Evolutionary conservation across 2,113 vertebrate genomes (phyloP).

Genomic region (Centropristis striata): DNA sequence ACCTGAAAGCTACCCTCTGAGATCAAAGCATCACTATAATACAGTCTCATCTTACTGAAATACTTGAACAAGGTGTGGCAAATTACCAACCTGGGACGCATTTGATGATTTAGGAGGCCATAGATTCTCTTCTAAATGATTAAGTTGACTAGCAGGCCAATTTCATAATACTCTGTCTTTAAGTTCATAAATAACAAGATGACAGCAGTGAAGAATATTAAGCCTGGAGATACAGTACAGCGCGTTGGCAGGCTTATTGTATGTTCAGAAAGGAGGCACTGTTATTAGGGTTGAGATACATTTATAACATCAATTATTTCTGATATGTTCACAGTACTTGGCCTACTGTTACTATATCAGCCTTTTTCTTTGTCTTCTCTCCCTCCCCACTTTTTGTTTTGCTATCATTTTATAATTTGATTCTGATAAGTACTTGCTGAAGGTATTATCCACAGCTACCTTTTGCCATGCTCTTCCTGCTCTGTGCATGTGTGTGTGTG

Average conservation of each 20-base stretch:
- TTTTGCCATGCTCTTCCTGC: slow-evolving; percentile 42
- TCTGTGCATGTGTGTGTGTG: slow-evolving; percentile 28
- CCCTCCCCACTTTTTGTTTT: slow-evolving; percentile 1
- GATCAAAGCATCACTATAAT: not conserved
- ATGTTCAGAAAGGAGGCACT: not conserved
- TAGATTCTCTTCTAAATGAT: not conserved
- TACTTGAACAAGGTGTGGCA: not conserved
- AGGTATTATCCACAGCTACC: slow-evolving; percentile 60
- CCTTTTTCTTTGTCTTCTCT: slow-evolving; percentile 7
- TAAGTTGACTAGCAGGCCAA: not conserved
- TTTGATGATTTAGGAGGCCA: not conserved
- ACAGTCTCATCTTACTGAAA: not conserved
- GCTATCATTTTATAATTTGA: slow-evolving; percentile 55
- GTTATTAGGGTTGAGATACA: not conserved
- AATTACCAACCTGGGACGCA: slow-evolving; percentile 4
- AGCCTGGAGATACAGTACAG: not conserved
- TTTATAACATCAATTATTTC: not conserved
- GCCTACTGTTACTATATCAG: not conserved
- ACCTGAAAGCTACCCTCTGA: too few species aligned
- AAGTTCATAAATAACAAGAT: not conserved
- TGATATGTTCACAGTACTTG: not conserved
- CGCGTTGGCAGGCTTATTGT: not conserved
- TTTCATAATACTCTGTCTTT: not conserved
- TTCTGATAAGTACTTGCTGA: slow-evolving; percentile 69
- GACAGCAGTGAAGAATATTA: not conserved